Evolutionary conservation across 2,888 invertebrate species (phyloP), one percentile per base, ranked within the genome.

Genomic region (Tetragnatha montana): DNA sequence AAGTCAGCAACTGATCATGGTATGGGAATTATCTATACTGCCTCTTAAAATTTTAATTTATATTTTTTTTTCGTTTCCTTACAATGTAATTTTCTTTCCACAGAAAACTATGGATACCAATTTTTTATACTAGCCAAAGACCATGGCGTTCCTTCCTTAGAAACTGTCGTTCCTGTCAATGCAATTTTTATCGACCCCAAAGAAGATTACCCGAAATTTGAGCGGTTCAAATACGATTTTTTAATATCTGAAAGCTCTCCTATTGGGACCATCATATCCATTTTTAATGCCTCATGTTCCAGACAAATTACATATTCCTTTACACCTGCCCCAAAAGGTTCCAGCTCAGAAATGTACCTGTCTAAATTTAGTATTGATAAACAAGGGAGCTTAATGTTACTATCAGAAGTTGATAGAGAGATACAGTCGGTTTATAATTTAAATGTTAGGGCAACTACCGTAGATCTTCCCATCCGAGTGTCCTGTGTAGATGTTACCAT

Each of bases 181-280:
- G 95, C 98, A 92, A 95, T 95, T 93, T 95, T 98, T 92, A 96
- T 96, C 95, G 95, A 95, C 80, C 94, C 95, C 1, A 95, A 95
- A 89, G 96, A 96, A 92, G 93, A 93, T 73, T 95, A 97, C 60
- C 98, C 98, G 8, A 94, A 95, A 47, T 96, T 97, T 93, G 95
- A 96, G 92, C 95, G 96, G 92, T 95, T 95, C 91, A 95, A 96
- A 91, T 96, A 96, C 91, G 96, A 96, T 93, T 96, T 97, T 93
- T 97, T 97, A 93, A 94, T 97, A 92, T 95, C 96, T 7, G 98
- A 98, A 94, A 95, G 96, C 91, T 95, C 96, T 10, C 94, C 95
- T 90, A 95, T 95, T 47, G 96, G 95, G 94, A 93, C 90, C 88
- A 91, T 91, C n/a, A 91, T 92, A 19, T 81, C 91, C 8, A 78